Base-by-base conservation (phyloP, 2,888 invertebrate genomes). In the Cecidostiba fungosa region DNA sequence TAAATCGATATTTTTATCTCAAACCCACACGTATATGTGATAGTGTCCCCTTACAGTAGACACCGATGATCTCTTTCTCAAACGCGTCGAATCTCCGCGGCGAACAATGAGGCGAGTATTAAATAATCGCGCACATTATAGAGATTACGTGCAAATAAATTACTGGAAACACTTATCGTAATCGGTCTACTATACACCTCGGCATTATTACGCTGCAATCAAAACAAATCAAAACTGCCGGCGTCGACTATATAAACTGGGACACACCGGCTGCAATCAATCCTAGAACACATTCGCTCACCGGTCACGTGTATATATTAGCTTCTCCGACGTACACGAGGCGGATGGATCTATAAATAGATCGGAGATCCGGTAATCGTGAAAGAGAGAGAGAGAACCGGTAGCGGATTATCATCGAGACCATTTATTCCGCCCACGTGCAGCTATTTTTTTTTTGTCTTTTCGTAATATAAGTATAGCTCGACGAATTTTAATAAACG, bases 331-430 rank as follows among this genome's bases (percentile, higher is more conserved):
- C 26, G 19, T 0, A 26, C 29, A 26, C 66, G 23, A 12, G 3
- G 19, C 66, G 26, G 14, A 74, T 26, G 26, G 54, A 70, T 80
- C 72, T 62, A 32, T 32, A 76, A 32, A 47, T 50, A 29, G 23
- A 23, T 36, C 62, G 26, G n/a, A 32, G 66, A 82, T 82, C 74
- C 74, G 66, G 47, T 32, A 80, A 72, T 80, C 43, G 80, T 32
- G n/a, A 5, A 23, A 0, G n/a, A 5, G 36, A 0, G n/a, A 10
- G 14, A 14, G 54, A 54, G 50, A 19, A 36, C 69, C 50, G 32
- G 70, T 50, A 32, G 50, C 50, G n/a, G 10, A 23, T 12, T 14
- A 32, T 6, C 47, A n/a, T 0, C n/a, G 32, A 1, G 29, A 26
- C 1, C 26, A 8, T 5, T n/a, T 29, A 26, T 66, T 29, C 36